Conservation (phyloP, 2,113 vertebrate genomes). For the Ciconia maguari region DNA sequence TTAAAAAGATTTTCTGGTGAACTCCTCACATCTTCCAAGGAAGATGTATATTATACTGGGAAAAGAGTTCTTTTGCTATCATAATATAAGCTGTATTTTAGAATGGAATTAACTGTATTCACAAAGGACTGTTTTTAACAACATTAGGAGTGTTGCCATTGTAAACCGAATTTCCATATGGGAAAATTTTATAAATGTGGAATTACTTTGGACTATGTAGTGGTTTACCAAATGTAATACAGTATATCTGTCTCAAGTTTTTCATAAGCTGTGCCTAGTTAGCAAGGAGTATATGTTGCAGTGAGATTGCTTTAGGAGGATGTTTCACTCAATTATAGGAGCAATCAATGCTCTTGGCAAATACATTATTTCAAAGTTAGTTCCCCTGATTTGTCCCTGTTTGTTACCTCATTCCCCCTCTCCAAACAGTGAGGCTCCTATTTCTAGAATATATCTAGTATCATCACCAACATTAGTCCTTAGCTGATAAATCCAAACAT, state of each 20-base stretch:
- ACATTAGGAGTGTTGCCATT: neutral
- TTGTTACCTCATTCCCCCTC: neutral
- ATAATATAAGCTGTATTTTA: neutral
- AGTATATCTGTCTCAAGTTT: neutral
- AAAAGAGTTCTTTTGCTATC: neutral
- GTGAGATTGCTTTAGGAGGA: neutral
- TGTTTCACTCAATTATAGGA: neutral
- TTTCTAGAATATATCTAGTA: neutral
- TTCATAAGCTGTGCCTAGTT: neutral
- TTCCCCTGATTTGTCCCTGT: neutral
- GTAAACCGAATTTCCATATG: neutral
- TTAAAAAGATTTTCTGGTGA: conserved; percentile 16
- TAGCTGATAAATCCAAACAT: neutral
- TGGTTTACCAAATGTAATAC: neutral
- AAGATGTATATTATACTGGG: neutral
- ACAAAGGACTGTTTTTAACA: neutral
- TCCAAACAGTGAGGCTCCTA: neutral
- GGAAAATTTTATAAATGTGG: neutral
- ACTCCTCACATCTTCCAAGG: neutral
- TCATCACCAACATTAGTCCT: neutral
- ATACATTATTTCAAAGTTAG: neutral
- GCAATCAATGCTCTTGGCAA: neutral
- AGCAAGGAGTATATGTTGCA: neutral
- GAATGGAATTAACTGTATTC: neutral
- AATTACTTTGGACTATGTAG: neutral